Evolutionary conservation across 2,797 vertebrate genomes (phyloP).

Genomic region (Macropus fuliginosus): DNA sequence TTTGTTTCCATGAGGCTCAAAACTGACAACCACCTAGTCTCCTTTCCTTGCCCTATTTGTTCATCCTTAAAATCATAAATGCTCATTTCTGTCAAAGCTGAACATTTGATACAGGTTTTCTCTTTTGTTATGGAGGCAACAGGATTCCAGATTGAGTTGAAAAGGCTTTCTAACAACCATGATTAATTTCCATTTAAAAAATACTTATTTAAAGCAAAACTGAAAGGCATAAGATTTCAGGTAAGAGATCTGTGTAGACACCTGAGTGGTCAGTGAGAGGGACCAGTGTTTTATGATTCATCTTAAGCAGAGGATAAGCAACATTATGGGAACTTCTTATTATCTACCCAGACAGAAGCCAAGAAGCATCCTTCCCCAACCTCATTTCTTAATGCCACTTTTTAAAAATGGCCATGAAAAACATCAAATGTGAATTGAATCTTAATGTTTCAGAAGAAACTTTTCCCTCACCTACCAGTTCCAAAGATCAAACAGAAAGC

Average conservation of each 20-base stretch:
- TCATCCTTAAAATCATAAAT: constrained; percentile 48
- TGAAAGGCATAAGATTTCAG: constrained; percentile 1
- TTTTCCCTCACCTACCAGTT: constrained; percentile 33
- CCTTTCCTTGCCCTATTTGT: constrained; percentile 35
- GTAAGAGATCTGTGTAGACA: background rate
- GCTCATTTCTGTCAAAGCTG: constrained; percentile 34
- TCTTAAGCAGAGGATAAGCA: constrained; percentile 50
- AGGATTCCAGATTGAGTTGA: background rate
- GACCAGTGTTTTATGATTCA: constrained; percentile 40
- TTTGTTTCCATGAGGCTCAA: constrained; percentile 29
- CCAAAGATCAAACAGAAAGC: constrained; percentile 17
- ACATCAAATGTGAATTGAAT: constrained; percentile 55
- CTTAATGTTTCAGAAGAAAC: constrained; percentile 48
- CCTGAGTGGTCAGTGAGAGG: background rate
- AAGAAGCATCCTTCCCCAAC: constrained; percentile 18
- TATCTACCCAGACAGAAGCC: constrained; percentile 27
- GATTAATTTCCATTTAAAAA: background rate
- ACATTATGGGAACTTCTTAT: constrained; percentile 33
- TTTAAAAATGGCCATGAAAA: background rate
- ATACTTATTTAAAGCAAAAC: constrained; percentile 12
- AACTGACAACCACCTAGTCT: background rate
- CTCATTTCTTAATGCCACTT: constrained; percentile 42
- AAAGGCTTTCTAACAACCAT: background rate
- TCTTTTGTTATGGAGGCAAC: background rate
- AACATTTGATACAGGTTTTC: constrained; percentile 39